These are phyloP conservation scores for Anolis apletophallus DNA, from an alignment of 2,797 vertebrate species.

Conservation along the genomic window DNA sequence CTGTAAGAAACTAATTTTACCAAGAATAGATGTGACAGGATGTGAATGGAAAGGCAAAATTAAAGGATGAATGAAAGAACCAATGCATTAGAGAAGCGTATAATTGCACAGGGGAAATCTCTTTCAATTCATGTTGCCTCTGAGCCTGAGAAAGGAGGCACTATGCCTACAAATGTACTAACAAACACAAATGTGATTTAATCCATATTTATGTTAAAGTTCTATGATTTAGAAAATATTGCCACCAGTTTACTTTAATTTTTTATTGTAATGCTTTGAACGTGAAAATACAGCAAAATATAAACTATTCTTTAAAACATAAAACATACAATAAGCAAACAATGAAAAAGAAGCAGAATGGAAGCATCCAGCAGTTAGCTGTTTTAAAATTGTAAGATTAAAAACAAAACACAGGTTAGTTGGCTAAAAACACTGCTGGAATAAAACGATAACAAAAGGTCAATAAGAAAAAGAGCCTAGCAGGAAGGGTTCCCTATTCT, in stretches of 20 bases:
- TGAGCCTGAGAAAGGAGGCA: not conserved
- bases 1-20: not conserved
- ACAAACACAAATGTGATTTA: not conserved
- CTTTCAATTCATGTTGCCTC: not conserved
- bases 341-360: not conserved
- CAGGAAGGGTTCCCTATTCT: not conserved
- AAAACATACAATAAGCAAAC: not conserved
- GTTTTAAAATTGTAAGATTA: not conserved
- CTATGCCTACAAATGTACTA: not conserved
- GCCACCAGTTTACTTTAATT: not conserved
- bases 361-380: not conserved
- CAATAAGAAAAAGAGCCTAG: not conserved
- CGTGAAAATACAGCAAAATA: not conserved
- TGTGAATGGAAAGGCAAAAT: slow-evolving; percentile 9
- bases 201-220: not conserved
- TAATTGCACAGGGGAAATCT: not conserved
- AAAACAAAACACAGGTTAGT: not conserved
- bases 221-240: not conserved
- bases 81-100: not conserved
- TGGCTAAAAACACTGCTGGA: not conserved
- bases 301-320: not conserved
- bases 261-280: not conserved
- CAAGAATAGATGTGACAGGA: slow-evolving; percentile 1
- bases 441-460: not conserved
- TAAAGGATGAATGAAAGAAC: not conserved